Evolutionary conservation across 2,888 invertebrate genomes (phyloP).

Genomic region (Holacanthella duospinosa): DNA sequence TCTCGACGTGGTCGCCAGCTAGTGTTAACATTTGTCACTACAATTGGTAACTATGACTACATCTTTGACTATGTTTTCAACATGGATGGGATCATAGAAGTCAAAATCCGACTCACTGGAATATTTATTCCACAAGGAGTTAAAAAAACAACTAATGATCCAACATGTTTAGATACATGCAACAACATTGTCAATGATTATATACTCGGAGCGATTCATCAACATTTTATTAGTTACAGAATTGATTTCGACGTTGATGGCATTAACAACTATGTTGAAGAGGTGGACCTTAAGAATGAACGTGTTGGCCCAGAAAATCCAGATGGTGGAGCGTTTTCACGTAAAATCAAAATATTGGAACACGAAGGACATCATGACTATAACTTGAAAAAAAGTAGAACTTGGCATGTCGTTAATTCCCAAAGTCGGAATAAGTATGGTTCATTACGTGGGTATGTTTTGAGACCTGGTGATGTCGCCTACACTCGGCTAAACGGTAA

Average conservation of each 20-base stretch:
- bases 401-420: not conserved
- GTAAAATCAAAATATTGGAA: not conserved
- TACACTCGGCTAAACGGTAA: not conserved
- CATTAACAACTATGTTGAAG: not conserved
- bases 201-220: not conserved
- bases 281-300: not conserved
- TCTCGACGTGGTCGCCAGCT: not conserved
- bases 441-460: not conserved
- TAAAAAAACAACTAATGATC: not conserved
- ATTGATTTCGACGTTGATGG: conserved; percentile 1
- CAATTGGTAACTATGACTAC: conserved; percentile 6
- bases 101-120: not conserved
- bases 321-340: not conserved
- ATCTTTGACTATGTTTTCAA: conserved; percentile 5
- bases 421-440: not conserved
- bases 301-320: not conserved
- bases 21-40: not conserved
- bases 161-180: not conserved
- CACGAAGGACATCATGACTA: not conserved
- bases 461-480: not conserved
- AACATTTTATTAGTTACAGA: not conserved
- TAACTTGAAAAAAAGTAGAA: not conserved
- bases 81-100: not conserved
- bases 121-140: not conserved
- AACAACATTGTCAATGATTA: not conserved